phyloP scores from a whole-genome alignment of 2,797 vertebrate genomes.

The Chromis chromis region DNA sequence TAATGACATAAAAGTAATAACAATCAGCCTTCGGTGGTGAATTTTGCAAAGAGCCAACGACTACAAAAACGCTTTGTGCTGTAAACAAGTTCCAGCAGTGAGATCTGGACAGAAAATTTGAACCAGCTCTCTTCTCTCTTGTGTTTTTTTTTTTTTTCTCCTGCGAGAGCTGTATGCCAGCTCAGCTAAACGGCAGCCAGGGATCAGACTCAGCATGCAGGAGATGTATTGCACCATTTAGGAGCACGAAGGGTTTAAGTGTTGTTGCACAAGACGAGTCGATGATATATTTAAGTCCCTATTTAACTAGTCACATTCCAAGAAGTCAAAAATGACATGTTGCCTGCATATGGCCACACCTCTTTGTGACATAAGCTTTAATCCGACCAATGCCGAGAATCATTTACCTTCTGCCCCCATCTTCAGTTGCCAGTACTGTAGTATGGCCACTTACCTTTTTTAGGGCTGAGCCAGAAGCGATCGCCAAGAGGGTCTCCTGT shows the following conservation, averaged over 20 bases:
- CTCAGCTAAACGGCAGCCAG: slow-evolving; percentile 60
- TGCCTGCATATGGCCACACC: slow-evolving; percentile 31
- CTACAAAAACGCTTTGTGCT: slow-evolving; percentile 69
- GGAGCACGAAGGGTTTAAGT: slow-evolving; percentile 36
- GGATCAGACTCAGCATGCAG: slow-evolving; percentile 56
- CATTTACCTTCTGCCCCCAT: not conserved
- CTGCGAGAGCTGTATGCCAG: slow-evolving; percentile 54
- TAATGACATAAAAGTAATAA: slow-evolving; percentile 46
- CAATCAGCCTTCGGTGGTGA: slow-evolving; percentile 56
- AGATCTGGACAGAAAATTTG: slow-evolving; percentile 74
- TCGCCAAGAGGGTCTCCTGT: slow-evolving; percentile 84
- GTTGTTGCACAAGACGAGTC: slow-evolving; percentile 21
- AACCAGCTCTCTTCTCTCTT: slow-evolving; percentile 73
- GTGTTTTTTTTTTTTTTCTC: slow-evolving; percentile 44
- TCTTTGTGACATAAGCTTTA: slow-evolving; percentile 42
- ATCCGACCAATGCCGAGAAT: slow-evolving; percentile 27
- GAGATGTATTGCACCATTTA: slow-evolving; percentile 39
- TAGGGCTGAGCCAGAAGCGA: slow-evolving; percentile 86
- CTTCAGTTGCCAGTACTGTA: not conserved
- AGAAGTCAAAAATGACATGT: slow-evolving; percentile 5
- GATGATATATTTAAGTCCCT: not conserved
- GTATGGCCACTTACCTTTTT: slow-evolving; percentile 82
- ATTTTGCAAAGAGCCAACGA: slow-evolving; percentile 56
- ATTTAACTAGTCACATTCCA: slow-evolving; percentile 9
- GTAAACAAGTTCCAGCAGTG: slow-evolving; percentile 81